A percentile compares a stretch with the other conserved stretches of the same genome.
These are phyloP conservation scores for Galerucella nymphaeae DNA, from an alignment of 2,888 invertebrate genomes.

Conservation along the genomic window DNA sequence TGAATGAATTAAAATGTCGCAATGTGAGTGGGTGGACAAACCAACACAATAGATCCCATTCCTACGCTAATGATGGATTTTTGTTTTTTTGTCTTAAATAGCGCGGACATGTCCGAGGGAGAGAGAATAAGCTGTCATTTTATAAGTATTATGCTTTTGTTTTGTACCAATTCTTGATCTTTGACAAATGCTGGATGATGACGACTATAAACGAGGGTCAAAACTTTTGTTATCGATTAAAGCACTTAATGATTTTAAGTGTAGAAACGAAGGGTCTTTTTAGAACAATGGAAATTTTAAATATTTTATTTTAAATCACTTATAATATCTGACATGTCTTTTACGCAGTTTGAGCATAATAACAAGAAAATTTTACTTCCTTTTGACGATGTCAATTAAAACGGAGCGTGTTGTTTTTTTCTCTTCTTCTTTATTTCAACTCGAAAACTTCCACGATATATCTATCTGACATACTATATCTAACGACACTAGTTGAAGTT, in stretches of 20 bases:
- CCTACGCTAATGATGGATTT: slow-evolving; percentile 56
- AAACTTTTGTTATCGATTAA: slow-evolving; percentile 12
- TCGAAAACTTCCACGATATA: slow-evolving; percentile 40
- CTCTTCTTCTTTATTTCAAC: slow-evolving; percentile 27
- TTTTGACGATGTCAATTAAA: slow-evolving; percentile 39
- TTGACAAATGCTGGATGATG: slow-evolving; percentile 40
- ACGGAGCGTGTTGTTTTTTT: slow-evolving; percentile 37
- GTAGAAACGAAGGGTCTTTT: not conserved
- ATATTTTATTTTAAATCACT: not conserved
- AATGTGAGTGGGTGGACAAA: slow-evolving; percentile 48
- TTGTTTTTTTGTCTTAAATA: slow-evolving; percentile 56
- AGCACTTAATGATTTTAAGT: not conserved
- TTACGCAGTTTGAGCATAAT: slow-evolving; percentile 16
- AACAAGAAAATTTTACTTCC: slow-evolving; percentile 20
- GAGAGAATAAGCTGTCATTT: slow-evolving; percentile 46
- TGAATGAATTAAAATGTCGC: slow-evolving; percentile 44
- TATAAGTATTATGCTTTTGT: slow-evolving; percentile 55
- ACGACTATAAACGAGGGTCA: slow-evolving; percentile 16
- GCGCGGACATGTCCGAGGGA: slow-evolving; percentile 43
- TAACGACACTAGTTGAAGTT: slow-evolving; percentile 43
- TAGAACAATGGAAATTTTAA: not conserved
- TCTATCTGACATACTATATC: slow-evolving; percentile 32
- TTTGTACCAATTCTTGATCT: slow-evolving; percentile 45
- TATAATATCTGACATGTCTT: not conserved
- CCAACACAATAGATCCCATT: slow-evolving; percentile 52